Base-by-base conservation (phyloP, 1,140 invertebrate species). In the Oppia nitens region DNA sequence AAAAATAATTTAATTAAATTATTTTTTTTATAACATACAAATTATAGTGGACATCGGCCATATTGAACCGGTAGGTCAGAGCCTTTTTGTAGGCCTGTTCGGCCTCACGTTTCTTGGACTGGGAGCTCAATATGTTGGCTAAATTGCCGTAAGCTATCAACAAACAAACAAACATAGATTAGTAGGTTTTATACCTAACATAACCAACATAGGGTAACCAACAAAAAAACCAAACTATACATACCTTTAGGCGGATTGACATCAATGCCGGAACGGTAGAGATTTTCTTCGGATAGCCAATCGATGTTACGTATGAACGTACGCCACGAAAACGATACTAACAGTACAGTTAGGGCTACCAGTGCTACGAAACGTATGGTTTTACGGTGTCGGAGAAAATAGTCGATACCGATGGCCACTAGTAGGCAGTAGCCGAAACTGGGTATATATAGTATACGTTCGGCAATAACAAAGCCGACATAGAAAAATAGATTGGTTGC, bases 191-290 rank as follows among this genome's bases (percentile, higher is more conserved):
- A 9, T 40, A 9, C 6, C 32, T 40, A 40, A 6, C 17, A 9
- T 40, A 40, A 17, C 17, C 47, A 14, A 62, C 52, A 60, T 27
- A 32, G 60, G 27, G 21, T 60, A 26, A 47, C n/a, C 48, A 32
- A 21, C 12, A 52, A 29, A 27, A 27, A 23, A 58, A 47, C 27
- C 26, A 48, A 54, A 53, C 26, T 24, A 53, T 21, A 47, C 6
- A 80, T 74, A 95, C 92, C 89, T 86, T 97, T 97, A n/a, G 93
- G 88, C 57, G 93, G 92, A 74, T 97, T 98, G 63, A 96, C 81
- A 53, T 78, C 71, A 53, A 97, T 78, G 9, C 92, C 93, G 47
- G 91, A 88, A 64, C 82, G 75, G 72, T 95, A 98, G 1, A 98
- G 77, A 61, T 81, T 83, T 73, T 96, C 93, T 73, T 97, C 93